Conservation (phyloP, 2,113 vertebrate genomes). For the Coryphaenoides rupestris region DNA sequence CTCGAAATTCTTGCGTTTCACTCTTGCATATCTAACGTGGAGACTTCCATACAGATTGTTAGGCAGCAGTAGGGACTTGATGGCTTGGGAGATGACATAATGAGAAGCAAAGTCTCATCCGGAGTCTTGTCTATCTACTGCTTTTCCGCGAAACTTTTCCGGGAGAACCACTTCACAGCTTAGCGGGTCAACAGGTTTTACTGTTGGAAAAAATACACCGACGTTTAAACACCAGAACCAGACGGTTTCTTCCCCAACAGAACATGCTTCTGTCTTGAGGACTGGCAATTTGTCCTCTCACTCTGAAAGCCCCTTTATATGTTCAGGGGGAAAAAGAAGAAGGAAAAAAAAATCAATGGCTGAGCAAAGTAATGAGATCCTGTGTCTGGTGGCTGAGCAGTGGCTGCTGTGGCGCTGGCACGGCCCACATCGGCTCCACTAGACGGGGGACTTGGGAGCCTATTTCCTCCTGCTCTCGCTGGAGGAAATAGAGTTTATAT, state of each 20-base stretch:
- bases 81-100: too few species aligned
- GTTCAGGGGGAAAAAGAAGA: neutral
- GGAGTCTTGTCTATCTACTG: too few species aligned
- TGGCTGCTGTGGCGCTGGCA: neutral
- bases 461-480: neutral
- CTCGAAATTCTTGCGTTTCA: too few species aligned
- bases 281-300: neutral
- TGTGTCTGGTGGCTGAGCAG: neutral
- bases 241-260: neutral
- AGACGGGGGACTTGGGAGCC: neutral
- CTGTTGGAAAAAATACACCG: neutral
- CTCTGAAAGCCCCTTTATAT: neutral
- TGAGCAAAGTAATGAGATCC: neutral
- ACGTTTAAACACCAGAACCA: neutral
- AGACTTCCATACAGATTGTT: too few species aligned
- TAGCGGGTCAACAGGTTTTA: neutral
- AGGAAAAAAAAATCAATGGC: neutral
- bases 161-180: neutral
- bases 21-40: too few species aligned
- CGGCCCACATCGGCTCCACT: neutral
- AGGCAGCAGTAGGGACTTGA: too few species aligned
- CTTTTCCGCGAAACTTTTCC: too few species aligned
- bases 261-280: neutral
- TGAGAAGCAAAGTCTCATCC: too few species aligned
- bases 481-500: neutral